phyloP scores from a whole-genome alignment of 2,888 invertebrate species.

The Plebejus anna region DNA sequence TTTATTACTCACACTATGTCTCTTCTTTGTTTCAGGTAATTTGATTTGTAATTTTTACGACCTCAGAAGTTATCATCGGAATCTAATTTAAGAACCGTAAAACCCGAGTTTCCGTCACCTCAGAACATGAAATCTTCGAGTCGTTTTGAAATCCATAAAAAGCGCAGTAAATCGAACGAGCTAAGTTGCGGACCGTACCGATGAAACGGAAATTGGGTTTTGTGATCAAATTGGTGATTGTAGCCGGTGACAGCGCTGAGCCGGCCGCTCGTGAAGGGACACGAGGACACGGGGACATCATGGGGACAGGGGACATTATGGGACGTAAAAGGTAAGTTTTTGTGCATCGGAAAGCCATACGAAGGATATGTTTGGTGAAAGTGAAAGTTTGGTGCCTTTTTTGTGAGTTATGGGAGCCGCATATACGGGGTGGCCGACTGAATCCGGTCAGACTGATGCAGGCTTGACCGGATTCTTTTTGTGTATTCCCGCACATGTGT shows the following conservation, averaged over 20 bases:
- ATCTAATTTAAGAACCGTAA: constrained; percentile 7
- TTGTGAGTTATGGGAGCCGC: neutral
- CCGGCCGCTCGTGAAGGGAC: neutral
- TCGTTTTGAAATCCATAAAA: constrained; percentile 16
- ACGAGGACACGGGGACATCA: neutral
- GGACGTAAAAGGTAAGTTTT: neutral
- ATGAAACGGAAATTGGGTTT: constrained; percentile 37
- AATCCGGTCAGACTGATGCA: too few relatives aligned
- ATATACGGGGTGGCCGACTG: too few relatives aligned
- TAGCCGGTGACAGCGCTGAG: constrained; percentile 30
- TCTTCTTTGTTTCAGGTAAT: constrained; percentile 13
- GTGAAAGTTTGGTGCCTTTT: neutral
- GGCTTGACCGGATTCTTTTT: too few relatives aligned
- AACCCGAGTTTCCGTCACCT: neutral
- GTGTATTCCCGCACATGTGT: too few relatives aligned
- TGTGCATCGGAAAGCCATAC: neutral
- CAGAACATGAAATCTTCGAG: neutral
- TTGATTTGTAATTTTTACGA: neutral
- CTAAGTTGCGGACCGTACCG: constrained; percentile 33
- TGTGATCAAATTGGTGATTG: constrained; percentile 37
- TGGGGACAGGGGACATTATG: neutral
- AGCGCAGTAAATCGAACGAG: constrained; percentile 6
- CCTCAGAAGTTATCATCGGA: neutral
- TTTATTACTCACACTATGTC: neutral
- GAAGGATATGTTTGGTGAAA: too few relatives aligned